Base-by-base conservation (phyloP, 2,113 vertebrate species). In the Oreotrochilus melanogaster region DNA sequence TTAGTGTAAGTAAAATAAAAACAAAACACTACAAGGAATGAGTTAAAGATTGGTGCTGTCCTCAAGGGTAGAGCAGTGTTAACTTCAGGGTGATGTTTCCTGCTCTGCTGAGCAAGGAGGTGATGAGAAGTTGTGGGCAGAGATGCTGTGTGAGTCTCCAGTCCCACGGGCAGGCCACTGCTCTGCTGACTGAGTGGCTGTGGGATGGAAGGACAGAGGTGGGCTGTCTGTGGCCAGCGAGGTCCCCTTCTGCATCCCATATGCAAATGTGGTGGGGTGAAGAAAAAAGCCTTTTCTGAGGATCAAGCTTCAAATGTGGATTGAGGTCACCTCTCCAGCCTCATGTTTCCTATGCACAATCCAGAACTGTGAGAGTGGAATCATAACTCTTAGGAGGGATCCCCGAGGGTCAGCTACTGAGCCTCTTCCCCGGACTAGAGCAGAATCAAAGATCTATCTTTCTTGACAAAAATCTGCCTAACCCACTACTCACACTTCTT, bases 181-280 rank as follows among this genome's bases (percentile, higher is more conserved):
- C 24, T 22, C 58, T 35, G 33, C 33, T 28, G 56, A 33, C 10
- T 6, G 3, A 57, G 6, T 1, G 4, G 22, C 11, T 39, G 39
- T 39, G 39, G 35, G 35, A 37, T 37, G 7, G 35, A 37, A 37
- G 35, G 35, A 37, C 35, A 37, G 35, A 15, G 31, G 25, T 2
- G 0, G 14, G 7, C 8, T 56, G 65, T n/a, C 12, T 54, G n/a
- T 2, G 2, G 65, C 19, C 23, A 42, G 69, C 0, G 0, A 16
- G 43, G 25, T 30, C 56, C 18, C 6, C 28, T 4, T 28, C 30
- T 47, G 28, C 53, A 18, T 13, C 42, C 27, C 12, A 8, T 11
- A 18, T 0, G 0, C 31, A 50, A 18, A 3, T 42, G 42, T 35
- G 21, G 7, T 0, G 1, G 17, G 18, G 11, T 62, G 50, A 67